Conservation (phyloP, 2,888 invertebrate species). For the Epinotia demarniana region DNA sequence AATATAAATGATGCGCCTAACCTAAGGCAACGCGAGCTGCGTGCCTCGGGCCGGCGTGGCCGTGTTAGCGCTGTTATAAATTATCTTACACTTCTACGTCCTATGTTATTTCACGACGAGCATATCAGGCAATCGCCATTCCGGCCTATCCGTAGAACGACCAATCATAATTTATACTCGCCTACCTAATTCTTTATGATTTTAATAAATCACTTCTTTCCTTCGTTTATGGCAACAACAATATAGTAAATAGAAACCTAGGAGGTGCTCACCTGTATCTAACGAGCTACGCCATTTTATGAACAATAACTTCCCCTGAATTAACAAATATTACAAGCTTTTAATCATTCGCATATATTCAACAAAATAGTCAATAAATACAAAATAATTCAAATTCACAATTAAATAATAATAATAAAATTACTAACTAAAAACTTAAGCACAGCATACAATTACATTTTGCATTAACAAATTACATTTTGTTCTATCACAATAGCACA, state of each 20-base stretch:
- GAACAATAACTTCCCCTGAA: slow-evolving; percentile 28
- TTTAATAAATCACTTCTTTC: slow-evolving; percentile 70
- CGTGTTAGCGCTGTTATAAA: slow-evolving; percentile 77
- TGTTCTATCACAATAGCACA: slow-evolving; percentile 60
- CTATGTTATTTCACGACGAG: slow-evolving; percentile 77
- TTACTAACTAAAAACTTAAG: too few relatives aligned
- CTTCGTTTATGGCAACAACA: slow-evolving; percentile 60
- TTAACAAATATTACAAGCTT: too few relatives aligned
- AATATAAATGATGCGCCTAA: slow-evolving; percentile 83
- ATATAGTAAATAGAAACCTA: neutral
- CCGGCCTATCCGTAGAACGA: slow-evolving; percentile 69
- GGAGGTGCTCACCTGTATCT: neutral
- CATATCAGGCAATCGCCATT: slow-evolving; percentile 75
- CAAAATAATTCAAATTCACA: too few relatives aligned
- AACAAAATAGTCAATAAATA: too few relatives aligned
- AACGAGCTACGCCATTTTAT: slow-evolving; percentile 8
- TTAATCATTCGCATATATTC: too few relatives aligned
- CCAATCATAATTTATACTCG: slow-evolving; percentile 72
- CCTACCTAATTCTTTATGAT: slow-evolving; percentile 67
- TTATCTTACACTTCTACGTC: slow-evolving; percentile 78
- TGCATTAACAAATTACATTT: slow-evolving; percentile 53
- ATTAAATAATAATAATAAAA: too few relatives aligned
- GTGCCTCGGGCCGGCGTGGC: slow-evolving; percentile 66
- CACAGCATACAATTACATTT: too few relatives aligned
- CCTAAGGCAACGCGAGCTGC: slow-evolving; percentile 73